Percentiles rank a stretch among this genome's conserved stretches.
phyloP scores from a whole-genome alignment of 2,888 invertebrate species.

The Microplitis manilae region DNA sequence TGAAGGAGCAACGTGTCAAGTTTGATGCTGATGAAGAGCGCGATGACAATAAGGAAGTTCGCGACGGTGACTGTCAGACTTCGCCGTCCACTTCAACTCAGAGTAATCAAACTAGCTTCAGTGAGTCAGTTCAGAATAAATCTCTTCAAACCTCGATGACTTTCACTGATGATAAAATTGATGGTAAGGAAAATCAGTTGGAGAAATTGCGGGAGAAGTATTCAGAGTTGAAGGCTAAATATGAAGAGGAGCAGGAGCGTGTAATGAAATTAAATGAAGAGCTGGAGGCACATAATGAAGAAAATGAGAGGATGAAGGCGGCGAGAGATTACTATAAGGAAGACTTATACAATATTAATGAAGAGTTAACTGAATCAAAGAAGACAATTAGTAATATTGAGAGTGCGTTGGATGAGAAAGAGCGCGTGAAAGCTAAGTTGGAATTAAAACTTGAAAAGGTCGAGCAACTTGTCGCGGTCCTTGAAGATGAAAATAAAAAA shows the following conservation, averaged over 20 bases:
- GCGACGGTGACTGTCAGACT: conserved; percentile 50
- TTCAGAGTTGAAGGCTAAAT: conserved; percentile 41
- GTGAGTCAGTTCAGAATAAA: conserved; percentile 44
- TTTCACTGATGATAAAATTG: conserved; percentile 40
- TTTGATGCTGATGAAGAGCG: conserved; percentile 50
- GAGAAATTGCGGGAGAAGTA: conserved; percentile 47
- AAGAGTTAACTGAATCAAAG: neutral
- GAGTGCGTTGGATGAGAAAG: neutral
- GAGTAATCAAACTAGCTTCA: conserved; percentile 49
- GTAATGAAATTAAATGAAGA: conserved; percentile 5
- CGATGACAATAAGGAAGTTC: conserved; percentile 19
- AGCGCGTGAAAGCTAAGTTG: neutral
- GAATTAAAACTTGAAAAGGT: conserved; percentile 17
- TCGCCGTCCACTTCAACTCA: conserved; percentile 36
- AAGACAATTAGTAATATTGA: neutral
- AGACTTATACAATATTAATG: neutral
- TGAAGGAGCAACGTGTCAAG: conserved; percentile 46
- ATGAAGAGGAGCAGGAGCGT: conserved; percentile 41
- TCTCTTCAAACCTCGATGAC: conserved; percentile 48
- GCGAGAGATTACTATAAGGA: conserved; percentile 20
- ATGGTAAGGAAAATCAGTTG: conserved; percentile 40
- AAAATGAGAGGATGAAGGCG: neutral
- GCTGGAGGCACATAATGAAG: neutral
- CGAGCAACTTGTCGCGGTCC: conserved; percentile 14
- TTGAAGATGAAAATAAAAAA: conserved; percentile 24